A percentile compares a stretch with the other conserved stretches of the same genome.
These are phyloP conservation scores for Heteromyza rotundicornis DNA, from an alignment of 2,888 invertebrate species.

Conservation along the genomic window DNA sequence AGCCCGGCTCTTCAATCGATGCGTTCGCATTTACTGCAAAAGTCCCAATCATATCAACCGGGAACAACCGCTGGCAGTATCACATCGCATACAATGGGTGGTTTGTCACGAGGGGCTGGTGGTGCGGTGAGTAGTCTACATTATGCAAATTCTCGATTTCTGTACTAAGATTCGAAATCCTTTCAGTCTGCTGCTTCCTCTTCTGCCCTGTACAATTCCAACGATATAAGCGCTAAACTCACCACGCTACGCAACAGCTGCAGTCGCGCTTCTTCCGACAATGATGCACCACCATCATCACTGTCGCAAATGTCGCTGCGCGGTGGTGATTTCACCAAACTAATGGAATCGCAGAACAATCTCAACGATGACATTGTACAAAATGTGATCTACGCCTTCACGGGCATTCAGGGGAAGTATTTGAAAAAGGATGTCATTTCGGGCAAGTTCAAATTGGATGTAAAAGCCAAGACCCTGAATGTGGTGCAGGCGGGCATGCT, in stretches of 20 bases:
- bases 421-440: conserved; percentile 70
- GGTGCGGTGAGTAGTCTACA: no score
- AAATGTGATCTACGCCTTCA: conserved; percentile 84
- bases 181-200: no score
- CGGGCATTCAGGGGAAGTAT: conserved; percentile 84
- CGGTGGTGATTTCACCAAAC: conserved; percentile 24
- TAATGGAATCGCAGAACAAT: conserved; percentile 30
- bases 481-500: conserved; percentile 71
- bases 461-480: conserved; percentile 63
- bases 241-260: conserved; percentile 20
- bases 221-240: conserved; percentile 24
- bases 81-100: not conserved
- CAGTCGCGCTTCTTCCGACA: conserved; percentile 26
- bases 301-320: conserved; percentile 16
- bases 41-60: conserved; percentile 2
- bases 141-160: no score
- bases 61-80: not conserved
- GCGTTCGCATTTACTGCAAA: conserved; percentile 36
- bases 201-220: conserved; percentile 10
- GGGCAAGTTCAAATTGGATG: conserved; percentile 70
- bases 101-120: no score
- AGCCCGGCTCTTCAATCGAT: conserved; percentile 35
- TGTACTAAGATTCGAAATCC: no score
- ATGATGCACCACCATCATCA: conserved; percentile 22
- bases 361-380: conserved; percentile 66